Percentiles rank a stretch among this genome's conserved stretches.
These are phyloP conservation scores for Drosophila neotestacea DNA, from an alignment of 2,888 invertebrate genomes.

Conservation along the genomic window DNA sequence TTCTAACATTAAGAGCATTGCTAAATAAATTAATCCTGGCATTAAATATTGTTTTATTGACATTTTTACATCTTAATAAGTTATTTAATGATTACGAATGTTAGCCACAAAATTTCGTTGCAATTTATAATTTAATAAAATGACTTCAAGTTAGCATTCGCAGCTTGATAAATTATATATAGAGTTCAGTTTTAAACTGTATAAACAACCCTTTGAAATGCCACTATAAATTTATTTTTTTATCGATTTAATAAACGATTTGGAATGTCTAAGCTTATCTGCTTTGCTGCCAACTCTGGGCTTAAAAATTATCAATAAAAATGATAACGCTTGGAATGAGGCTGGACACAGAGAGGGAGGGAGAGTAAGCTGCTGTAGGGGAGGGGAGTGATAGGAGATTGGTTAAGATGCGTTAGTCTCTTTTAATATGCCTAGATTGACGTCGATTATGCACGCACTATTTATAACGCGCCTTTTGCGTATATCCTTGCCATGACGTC, in stretches of 20 bases:
- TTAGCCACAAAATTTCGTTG: not conserved
- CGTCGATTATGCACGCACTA: slow-evolving; percentile 80
- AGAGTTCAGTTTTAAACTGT: not conserved
- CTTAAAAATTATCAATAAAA: slow-evolving; percentile 52
- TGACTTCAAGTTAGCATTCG: not conserved
- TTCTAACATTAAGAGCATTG: too few species aligned
- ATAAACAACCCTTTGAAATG: slow-evolving; percentile 6
- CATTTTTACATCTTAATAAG: too few species aligned
- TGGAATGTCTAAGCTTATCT: slow-evolving; percentile 16
- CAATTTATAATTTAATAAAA: not conserved
- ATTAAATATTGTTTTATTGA: too few species aligned
- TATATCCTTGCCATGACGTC: slow-evolving; percentile 71
- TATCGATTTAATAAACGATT: slow-evolving; percentile 17
- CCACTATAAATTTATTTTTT: slow-evolving; percentile 1
- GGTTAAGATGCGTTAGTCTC: slow-evolving; percentile 63
- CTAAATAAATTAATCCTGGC: too few species aligned
- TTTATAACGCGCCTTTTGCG: slow-evolving; percentile 73
- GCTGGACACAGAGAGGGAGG: too few species aligned
- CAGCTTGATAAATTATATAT: slow-evolving; percentile 6
- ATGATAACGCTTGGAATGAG: slow-evolving; percentile 3
- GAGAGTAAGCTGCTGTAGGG: not conserved
- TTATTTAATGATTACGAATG: too few species aligned
- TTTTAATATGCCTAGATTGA: slow-evolving; percentile 79
- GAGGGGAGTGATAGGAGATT: not conserved
- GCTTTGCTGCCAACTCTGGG: slow-evolving; percentile 22